Base-by-base conservation (phyloP, 1,140 invertebrate genomes). In the Drosophila nasuta region DNA sequence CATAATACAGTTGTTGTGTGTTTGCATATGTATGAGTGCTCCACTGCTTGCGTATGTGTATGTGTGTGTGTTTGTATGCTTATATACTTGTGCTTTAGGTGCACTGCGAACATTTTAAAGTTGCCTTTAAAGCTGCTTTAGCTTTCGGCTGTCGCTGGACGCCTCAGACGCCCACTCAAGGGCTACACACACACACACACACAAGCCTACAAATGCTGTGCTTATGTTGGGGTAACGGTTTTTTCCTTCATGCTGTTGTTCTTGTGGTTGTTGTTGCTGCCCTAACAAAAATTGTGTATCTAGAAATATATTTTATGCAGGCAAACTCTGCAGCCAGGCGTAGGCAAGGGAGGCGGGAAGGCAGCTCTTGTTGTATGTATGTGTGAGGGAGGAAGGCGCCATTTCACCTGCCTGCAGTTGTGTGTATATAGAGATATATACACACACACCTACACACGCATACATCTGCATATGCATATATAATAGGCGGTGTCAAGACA, bases 261-360 rank as follows among this genome's bases (percentile, higher is more conserved):
- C 49, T 64, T 77, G 59, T 25, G 20, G 20, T 46, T 59, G 13
- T 57, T 57, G 57, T 17, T 45, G 41, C 20, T 48, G 65, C 49
- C 71, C 76, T 82, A 77, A 77, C 81, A 76, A 65, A 83, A 77
- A 75, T 87, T 57, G 80, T 87, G 82, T 87, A 87, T 87, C 82
- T 87, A 83, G 77, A 87, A 82, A 87, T 88, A 87, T 88, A 83
- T 82, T 68, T 88, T 88, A 87, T 87, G 82, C 82, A 70, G 74
- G 75, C 20, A 68, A 25, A 59, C 43, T 57, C 49, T 51, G 8
- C 33, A 28, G 46, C 45, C n/a, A 43, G 48, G 6, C 13, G 54
- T n/a, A 38, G 38, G 48, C 20, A 17, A 33, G 30, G 56, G 15
- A 48, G 58, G 28, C 46, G 38, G 35, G 35, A 25, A 25, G 20